Percentiles rank a stretch among this genome's conserved stretches.
Evolutionary conservation across 2,797 vertebrate species (phyloP).

Genomic region (Notoglanidium macrostoma): DNA sequence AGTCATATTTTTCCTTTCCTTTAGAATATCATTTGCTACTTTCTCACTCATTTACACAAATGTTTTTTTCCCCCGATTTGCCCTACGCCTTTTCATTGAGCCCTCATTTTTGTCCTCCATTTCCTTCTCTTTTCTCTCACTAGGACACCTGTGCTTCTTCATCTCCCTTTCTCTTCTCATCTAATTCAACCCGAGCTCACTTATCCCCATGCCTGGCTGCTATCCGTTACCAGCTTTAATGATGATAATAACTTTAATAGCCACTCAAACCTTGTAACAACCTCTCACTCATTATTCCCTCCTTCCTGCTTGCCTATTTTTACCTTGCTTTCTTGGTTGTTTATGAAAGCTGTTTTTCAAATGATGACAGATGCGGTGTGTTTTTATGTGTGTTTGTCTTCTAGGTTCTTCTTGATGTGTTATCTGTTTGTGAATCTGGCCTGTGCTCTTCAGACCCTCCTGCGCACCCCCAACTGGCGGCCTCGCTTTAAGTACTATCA

Average conservation of each 20-base stretch:
- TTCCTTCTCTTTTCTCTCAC: background rate
- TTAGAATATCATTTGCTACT: background rate
- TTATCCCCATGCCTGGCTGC: background rate
- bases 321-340: background rate
- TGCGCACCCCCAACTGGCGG: constrained; percentile 94
- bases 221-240: background rate
- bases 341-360: background rate
- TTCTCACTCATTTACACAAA: background rate
- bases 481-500: constrained; percentile 96
- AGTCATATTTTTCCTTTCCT: background rate
- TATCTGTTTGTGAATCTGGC: constrained; percentile 97
- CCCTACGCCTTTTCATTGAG: background rate
- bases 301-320: background rate
- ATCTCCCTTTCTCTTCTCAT: background rate
- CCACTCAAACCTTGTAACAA: background rate
- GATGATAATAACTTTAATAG: constrained; percentile 31
- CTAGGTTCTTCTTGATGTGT: constrained; percentile 98
- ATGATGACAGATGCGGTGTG: background rate
- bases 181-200: background rate
- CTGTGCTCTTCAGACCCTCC: constrained; percentile 90
- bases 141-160: constrained; percentile 9
- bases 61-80: too few relatives aligned
- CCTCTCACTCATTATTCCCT: background rate
- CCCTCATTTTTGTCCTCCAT: background rate
- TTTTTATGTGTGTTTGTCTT: background rate